These are phyloP conservation scores for Gortyna flavago DNA, from an alignment of 2,888 invertebrate genomes.

Conservation along the genomic window DNA sequence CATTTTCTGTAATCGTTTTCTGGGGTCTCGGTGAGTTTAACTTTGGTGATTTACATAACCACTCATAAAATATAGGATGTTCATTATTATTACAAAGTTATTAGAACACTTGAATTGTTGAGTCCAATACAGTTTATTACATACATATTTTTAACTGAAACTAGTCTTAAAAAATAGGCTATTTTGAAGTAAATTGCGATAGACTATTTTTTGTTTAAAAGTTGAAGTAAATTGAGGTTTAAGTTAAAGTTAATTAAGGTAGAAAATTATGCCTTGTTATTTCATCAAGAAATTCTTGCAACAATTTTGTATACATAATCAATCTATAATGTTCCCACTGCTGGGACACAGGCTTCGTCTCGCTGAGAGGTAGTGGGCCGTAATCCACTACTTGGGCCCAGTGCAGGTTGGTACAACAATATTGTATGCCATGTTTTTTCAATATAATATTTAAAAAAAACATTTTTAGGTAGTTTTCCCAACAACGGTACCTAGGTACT, in stretches of 20 bases:
- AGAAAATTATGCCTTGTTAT: too few species aligned
- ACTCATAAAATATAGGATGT: constrained; percentile 9
- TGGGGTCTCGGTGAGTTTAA: constrained; percentile 2
- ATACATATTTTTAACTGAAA: neutral
- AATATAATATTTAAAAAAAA: too few species aligned
- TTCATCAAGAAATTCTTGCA: too few species aligned
- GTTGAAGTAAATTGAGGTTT: neutral
- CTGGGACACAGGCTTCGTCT: too few species aligned
- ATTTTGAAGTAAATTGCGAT: too few species aligned
- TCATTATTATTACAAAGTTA: neutral
- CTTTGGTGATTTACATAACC: constrained; percentile 5
- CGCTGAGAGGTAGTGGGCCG: too few species aligned
- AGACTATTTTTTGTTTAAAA: neutral
- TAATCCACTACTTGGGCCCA: too few species aligned
- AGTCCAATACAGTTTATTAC: neutral
- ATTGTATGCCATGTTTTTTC: too few species aligned
- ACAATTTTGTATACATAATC: too few species aligned
- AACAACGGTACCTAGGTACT: too few species aligned
- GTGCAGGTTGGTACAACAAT: too few species aligned
- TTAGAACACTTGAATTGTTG: neutral
- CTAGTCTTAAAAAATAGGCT: neutral
- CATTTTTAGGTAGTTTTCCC: neutral
- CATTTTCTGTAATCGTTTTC: constrained; percentile 37
- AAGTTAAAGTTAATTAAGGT: neutral
- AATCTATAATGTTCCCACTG: too few species aligned